A percentile compares a stretch with the other conserved stretches of the same genome.
Evolutionary conservation across 2,113 vertebrate species (phyloP).

Genomic region (Lamprologus tigripictilis): DNA sequence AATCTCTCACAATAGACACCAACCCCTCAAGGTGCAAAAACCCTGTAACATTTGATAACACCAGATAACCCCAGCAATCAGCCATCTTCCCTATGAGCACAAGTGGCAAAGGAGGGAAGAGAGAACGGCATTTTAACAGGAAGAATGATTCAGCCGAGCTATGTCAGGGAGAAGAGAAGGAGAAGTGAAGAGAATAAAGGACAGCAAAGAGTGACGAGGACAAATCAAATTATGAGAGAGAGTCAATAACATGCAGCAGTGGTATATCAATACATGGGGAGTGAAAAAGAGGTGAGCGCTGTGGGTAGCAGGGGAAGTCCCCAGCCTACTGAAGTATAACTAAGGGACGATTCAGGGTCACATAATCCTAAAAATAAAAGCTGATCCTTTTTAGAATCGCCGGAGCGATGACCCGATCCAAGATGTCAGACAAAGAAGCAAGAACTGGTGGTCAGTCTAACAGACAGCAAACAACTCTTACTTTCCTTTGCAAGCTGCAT

Average conservation of each 20-base stretch:
- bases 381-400: rapidly evolving
- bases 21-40: background rate
- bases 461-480: background rate
- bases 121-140: background rate
- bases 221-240: background rate
- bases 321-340: background rate
- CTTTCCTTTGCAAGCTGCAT: background rate
- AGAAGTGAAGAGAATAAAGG: background rate
- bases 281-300: background rate
- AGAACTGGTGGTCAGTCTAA: background rate
- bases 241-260: background rate
- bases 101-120: background rate
- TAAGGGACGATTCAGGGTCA: background rate
- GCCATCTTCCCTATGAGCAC: background rate
- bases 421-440: background rate
- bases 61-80: background rate
- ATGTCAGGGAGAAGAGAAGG: background rate
- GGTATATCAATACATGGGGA: background rate
- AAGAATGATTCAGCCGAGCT: background rate
- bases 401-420: rapidly evolving
- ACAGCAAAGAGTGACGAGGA: background rate
- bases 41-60: background rate
- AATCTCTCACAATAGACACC: background rate
- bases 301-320: background rate
- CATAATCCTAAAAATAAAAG: background rate